Conservation (phyloP, 2,888 invertebrate species). For the Rosalia funebris region DNA sequence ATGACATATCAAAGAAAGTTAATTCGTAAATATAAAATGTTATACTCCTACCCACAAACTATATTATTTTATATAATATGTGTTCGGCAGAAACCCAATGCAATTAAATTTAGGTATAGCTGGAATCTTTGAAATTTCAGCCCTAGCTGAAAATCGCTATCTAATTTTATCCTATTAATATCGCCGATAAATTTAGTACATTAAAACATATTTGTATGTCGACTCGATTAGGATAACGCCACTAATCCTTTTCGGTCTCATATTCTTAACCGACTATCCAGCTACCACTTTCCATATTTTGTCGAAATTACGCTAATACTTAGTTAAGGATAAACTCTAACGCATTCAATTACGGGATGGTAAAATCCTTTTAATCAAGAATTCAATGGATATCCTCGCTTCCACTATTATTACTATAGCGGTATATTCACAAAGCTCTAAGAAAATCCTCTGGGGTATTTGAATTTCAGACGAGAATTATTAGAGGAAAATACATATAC, state of each 20-base stretch:
- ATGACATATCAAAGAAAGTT: too few relatives aligned
- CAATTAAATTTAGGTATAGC: too few relatives aligned
- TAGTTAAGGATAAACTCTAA: slow-evolving; percentile 46
- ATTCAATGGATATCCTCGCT: slow-evolving; percentile 45
- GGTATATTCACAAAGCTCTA: slow-evolving; percentile 15
- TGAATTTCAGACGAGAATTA: slow-evolving; percentile 1
- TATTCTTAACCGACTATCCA: slow-evolving; percentile 10
- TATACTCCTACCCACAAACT: too few relatives aligned
- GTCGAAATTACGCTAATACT: slow-evolving; percentile 30
- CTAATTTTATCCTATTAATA: slow-evolving; percentile 1
- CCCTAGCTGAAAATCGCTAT: not conserved
- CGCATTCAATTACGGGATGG: slow-evolving; percentile 52
- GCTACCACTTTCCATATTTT: slow-evolving; percentile 25
- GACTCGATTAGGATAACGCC: slow-evolving; percentile 5
- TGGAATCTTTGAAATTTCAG: too few relatives aligned
- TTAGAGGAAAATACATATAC: not conserved
- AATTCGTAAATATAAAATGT: too few relatives aligned
- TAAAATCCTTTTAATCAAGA: slow-evolving; percentile 54
- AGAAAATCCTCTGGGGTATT: slow-evolving; percentile 15
- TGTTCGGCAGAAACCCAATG: too few relatives aligned
- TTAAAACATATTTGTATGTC: slow-evolving; percentile 22
- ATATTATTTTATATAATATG: too few relatives aligned
- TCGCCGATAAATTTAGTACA: slow-evolving; percentile 6
- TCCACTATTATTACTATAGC: slow-evolving; percentile 26
- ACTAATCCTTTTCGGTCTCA: slow-evolving; percentile 6